Evolutionary conservation across 2,888 invertebrate species (phyloP).

Genomic region (Xestoiulus laeticollis): DNA sequence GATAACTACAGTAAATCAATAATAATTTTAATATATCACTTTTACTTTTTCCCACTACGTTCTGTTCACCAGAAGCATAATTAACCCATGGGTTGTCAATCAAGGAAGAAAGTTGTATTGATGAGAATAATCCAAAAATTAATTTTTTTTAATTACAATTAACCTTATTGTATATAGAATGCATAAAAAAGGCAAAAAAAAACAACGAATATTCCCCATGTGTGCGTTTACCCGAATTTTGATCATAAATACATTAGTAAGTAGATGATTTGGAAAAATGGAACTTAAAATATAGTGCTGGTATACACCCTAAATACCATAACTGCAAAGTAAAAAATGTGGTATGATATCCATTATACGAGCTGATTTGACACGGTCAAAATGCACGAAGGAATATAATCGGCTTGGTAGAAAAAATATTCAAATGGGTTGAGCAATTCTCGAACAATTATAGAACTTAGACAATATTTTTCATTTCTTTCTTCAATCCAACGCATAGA

Average conservation of each 20-base stretch:
- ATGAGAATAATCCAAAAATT: too few relatives aligned
- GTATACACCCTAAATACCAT: neutral
- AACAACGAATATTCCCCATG: too few relatives aligned
- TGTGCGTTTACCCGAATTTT: neutral
- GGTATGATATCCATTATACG: neutral
- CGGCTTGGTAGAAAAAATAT: neutral
- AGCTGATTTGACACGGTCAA: neutral
- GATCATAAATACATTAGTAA: neutral
- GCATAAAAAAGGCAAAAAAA: too few relatives aligned
- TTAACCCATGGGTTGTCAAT: too few relatives aligned
- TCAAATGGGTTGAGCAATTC: neutral
- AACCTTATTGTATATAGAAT: too few relatives aligned
- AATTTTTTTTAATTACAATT: too few relatives aligned
- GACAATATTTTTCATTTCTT: neutral
- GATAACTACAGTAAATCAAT: too few relatives aligned
- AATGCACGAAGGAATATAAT: neutral
- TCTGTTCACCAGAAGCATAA: too few relatives aligned
- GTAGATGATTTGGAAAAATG: too few relatives aligned
- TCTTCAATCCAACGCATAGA: slow-evolving; percentile 46
- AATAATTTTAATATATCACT: too few relatives aligned
- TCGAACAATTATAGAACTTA: neutral
- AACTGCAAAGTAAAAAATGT: neutral
- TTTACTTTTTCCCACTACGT: too few relatives aligned
- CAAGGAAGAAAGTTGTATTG: too few relatives aligned
- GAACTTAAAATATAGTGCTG: neutral